Conservation (phyloP, 2,888 invertebrate species). For the Dastarcus helophoroides region DNA sequence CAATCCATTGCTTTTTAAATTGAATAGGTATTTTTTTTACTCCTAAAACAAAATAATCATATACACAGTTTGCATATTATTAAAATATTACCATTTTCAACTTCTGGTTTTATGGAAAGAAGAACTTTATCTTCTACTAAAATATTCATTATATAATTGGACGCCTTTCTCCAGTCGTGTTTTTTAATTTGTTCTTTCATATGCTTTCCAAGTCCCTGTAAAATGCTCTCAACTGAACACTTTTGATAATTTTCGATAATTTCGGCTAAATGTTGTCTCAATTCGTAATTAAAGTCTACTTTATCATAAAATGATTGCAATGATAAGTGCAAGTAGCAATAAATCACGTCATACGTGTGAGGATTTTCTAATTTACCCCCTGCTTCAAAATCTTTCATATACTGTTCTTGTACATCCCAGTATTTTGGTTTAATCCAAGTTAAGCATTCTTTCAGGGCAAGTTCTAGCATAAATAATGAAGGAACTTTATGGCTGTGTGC, state of each 20-base stretch:
- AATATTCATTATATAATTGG: background rate
- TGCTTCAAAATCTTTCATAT: conserved; percentile 38
- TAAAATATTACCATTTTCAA: conserved; percentile 5
- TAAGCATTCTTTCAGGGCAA: conserved; percentile 50
- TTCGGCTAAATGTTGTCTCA: background rate
- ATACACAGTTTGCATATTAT: background rate
- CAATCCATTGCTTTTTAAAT: conserved; percentile 40
- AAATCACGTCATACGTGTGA: conserved; percentile 3
- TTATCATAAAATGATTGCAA: conserved; percentile 4
- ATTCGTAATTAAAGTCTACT: background rate
- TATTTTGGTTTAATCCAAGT: conserved; percentile 59
- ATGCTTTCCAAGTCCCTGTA: too few species aligned
- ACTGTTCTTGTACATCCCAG: conserved; percentile 47
- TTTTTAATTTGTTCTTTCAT: background rate
- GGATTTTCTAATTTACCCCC: conserved; percentile 1
- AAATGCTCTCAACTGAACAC: too few species aligned
- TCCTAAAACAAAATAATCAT: conserved; percentile 10
- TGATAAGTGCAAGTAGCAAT: conserved; percentile 4
- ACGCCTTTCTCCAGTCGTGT: background rate
- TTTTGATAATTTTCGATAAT: background rate
- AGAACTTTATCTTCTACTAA: conserved; percentile 5
- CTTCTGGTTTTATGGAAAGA: conserved; percentile 5
- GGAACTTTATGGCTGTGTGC: conserved; percentile 63
- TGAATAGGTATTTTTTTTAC: conserved; percentile 20
- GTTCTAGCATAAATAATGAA: conserved; percentile 47